phyloP scores from a whole-genome alignment of 2,797 vertebrate genomes.

The Phalanger gymnotis region DNA sequence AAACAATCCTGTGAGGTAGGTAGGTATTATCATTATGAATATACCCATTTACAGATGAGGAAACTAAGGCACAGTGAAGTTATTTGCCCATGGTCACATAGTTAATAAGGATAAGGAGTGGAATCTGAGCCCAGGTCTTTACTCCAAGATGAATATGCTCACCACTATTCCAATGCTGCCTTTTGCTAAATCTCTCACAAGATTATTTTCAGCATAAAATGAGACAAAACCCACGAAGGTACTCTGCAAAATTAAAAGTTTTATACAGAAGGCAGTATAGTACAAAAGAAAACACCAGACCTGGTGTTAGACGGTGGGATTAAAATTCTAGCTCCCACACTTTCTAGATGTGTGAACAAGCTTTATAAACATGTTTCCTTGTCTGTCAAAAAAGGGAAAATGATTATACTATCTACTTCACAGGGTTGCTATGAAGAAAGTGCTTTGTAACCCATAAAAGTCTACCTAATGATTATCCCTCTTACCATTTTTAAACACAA shows the following conservation, averaged over 20 bases:
- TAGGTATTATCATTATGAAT: background rate
- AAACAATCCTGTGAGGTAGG: background rate
- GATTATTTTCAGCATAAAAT: conserved; percentile 16
- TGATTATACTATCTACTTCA: background rate
- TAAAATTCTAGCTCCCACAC: background rate
- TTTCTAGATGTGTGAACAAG: background rate
- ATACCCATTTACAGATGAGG: background rate
- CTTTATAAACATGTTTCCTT: background rate
- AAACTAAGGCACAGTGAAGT: background rate
- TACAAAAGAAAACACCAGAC: background rate
- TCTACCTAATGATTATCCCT: background rate
- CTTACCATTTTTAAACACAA: background rate
- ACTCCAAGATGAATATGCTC: background rate
- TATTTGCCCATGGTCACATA: background rate
- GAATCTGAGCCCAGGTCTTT: background rate
- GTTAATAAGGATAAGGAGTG: background rate
- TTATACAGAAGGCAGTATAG: background rate
- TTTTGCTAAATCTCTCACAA: background rate
- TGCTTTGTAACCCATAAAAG: background rate
- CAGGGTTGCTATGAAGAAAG: background rate
- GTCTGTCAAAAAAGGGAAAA: background rate
- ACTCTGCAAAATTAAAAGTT: conserved; percentile 14
- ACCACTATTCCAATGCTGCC: background rate
- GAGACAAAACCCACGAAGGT: background rate
- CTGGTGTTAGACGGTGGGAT: background rate